Base-by-base conservation (phyloP, 2,113 vertebrate genomes). In the Cariama cristata region DNA sequence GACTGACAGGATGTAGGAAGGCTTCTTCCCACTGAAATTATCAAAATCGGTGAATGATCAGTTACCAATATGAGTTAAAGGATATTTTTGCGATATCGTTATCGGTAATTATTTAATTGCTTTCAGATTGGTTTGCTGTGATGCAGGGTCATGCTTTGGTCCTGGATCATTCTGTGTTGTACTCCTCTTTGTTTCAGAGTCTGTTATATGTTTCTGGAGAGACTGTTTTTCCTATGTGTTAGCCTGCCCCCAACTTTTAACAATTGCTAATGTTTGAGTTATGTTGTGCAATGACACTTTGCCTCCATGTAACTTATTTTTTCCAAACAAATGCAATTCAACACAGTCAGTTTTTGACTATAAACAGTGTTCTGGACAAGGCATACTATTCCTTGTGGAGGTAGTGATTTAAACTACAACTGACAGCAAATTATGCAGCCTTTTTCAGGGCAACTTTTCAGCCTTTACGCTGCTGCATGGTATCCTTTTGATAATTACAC, bases 151-250 rank as follows among this genome's bases (percentile, higher is more conserved):
- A 14, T 33, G 38, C 32, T 76, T 83, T 52, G 55, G 52, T 66
- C 42, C 47, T 22, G 7, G 28, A 19, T 55, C 14, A 8, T 68
- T 76, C 23, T 2, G 1, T 53, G 32, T 66, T 0, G 0, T 38
- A 24, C 7, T 75, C 3, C 26, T 42, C 5, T 45, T 27, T 55
- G 9, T 62, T 80, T 53, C 53, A 40, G 73, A 14, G 20, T 14
- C 60, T 52, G 17, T n/a, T 35, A 14, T 62, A 18, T 49, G 21
- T 76, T 83, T n/a, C 88, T 71, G 20, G 20, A 24, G 14, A 33
- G 35, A 32, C 16, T 40, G 4, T 6, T 74, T 60, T 64, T 35
- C 6, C 9, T 44, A 1, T 8, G 4, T 85, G 4, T 45, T 56
- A 66, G 11, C 14, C 22, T 42, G 21, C 7, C 19, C 15, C 22